Percentiles rank a stretch among this genome's conserved stretches.
Conservation (phyloP, 2,797 vertebrate genomes). For the Parauchenoglanis punctatus region DNA sequence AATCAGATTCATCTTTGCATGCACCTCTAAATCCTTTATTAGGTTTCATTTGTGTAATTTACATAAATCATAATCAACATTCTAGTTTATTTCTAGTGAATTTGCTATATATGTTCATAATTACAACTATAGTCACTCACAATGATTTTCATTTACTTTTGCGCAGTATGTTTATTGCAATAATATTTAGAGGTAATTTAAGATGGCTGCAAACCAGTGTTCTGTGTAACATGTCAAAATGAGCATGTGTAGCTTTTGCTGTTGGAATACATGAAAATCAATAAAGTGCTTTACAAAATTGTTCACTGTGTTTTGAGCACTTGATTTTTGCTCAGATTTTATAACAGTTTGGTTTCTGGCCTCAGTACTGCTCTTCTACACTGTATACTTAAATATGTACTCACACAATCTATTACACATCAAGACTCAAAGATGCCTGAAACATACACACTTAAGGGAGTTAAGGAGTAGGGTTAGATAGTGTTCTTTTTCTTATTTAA, state of each 20-base stretch:
- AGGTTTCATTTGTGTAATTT: background rate
- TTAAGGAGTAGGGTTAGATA: background rate
- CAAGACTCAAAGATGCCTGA: background rate
- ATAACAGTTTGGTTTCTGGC: constrained; percentile 68
- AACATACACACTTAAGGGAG: background rate
- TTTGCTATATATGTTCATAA: background rate
- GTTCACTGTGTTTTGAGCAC: constrained; percentile 91
- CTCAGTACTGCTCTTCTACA: constrained; percentile 45
- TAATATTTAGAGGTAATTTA: constrained; percentile 72
- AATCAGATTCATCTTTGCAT: constrained; percentile 16
- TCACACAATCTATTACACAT: background rate
- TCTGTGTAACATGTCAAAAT: constrained; percentile 92
- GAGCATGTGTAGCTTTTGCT: constrained; percentile 99
- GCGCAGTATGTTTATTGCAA: constrained; percentile 76
- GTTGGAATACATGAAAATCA: constrained; percentile 98
- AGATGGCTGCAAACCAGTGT: constrained; percentile 83
- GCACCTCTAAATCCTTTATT: constrained; percentile 80
- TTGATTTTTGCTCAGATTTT: constrained; percentile 80
- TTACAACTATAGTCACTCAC: background rate
- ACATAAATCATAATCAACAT: background rate
- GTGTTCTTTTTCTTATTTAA: background rate
- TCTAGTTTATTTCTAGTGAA: constrained; percentile 11
- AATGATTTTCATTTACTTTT: background rate
- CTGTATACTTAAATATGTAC: background rate
- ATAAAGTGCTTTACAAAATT: constrained; percentile 99